A percentile compares a stretch with the other conserved stretches of the same genome.
phyloP scores from a whole-genome alignment of 2,113 vertebrate species.

The Euleptes europaea region DNA sequence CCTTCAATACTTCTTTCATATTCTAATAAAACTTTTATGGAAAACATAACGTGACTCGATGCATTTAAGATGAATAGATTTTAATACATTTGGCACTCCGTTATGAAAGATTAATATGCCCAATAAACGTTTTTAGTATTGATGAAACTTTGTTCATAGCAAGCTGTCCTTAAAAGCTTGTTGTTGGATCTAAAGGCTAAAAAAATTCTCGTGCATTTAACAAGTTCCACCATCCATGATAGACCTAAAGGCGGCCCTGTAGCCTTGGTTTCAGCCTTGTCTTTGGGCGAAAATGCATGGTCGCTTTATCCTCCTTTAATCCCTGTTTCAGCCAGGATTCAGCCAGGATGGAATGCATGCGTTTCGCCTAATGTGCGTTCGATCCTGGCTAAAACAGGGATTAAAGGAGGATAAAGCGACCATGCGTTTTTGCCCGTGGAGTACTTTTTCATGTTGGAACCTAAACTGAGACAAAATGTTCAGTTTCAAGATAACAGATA shows the following conservation, averaged over 20 bases:
- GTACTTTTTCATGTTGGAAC: background rate
- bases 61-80: slow-evolving; percentile 16
- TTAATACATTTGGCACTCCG: background rate
- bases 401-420: too few relatives aligned
- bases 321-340: too few relatives aligned
- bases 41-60: background rate
- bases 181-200: background rate
- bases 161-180: background rate
- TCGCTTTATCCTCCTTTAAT: too few relatives aligned
- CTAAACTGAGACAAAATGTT: background rate
- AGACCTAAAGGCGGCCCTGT: background rate
- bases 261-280: background rate
- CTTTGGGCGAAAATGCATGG: too few relatives aligned
- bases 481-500: background rate
- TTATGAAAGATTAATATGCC: slow-evolving; percentile 15
- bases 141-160: background rate
- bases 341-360: too few relatives aligned
- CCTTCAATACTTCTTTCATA: background rate
- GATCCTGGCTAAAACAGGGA: too few relatives aligned
- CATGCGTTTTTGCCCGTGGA: too few relatives aligned
- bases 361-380: too few relatives aligned
- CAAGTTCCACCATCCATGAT: background rate
- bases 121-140: slow-evolving; percentile 20
- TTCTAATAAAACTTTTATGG: background rate
- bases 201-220: background rate